Conservation (phyloP, 2,888 invertebrate species). For the Anoncus sp. region DNA sequence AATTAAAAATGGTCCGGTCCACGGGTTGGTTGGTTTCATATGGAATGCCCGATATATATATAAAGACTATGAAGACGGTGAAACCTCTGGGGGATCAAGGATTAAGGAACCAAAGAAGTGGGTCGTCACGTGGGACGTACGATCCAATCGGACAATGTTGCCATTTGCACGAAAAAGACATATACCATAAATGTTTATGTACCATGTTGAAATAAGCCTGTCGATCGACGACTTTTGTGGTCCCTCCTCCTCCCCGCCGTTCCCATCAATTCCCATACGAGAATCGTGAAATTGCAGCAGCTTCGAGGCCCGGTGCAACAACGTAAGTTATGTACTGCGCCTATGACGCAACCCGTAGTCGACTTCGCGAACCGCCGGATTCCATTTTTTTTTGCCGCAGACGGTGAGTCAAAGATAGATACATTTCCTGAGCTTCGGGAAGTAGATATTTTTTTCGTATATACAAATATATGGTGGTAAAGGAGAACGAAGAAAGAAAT, state of each 20-base stretch:
- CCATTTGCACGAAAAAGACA: not conserved
- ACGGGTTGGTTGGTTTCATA: no score
- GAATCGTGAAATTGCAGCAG: constrained; percentile 22
- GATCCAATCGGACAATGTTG: constrained; percentile 14
- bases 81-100: constrained; percentile 17
- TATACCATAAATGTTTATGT: not conserved
- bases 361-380: constrained; percentile 23
- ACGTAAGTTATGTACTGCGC: constrained; percentile 25
- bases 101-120: constrained; percentile 34
- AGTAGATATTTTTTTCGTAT: no score
- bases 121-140: constrained; percentile 44
- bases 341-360: constrained; percentile 33
- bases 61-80: not conserved
- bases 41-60: no score
- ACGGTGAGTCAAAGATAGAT: not conserved
- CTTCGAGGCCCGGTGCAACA: constrained; percentile 9
- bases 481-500: constrained; percentile 1
- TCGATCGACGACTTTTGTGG: constrained; percentile 36
- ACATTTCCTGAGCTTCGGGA: not conserved
- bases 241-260: constrained; percentile 13
- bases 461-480: no score
- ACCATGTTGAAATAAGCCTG: constrained; percentile 3
- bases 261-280: not conserved
- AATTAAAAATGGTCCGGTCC: no score
- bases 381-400: constrained; percentile 15